Conservation (phyloP, 2,888 invertebrate species). For the Nudaria mundana region DNA sequence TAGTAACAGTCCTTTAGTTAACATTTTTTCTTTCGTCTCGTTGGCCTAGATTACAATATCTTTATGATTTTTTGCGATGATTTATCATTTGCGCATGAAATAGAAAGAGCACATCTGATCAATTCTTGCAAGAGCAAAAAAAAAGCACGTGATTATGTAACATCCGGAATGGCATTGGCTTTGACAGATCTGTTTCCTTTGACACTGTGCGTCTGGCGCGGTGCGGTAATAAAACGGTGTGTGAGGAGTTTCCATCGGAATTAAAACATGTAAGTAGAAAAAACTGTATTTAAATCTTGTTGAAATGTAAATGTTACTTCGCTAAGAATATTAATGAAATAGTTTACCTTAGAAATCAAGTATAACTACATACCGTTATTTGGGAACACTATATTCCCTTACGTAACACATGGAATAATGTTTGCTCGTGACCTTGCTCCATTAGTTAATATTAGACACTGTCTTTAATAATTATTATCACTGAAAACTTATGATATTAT, state of each 20-base stretch:
- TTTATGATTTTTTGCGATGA: too few species aligned
- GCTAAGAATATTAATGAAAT: background rate
- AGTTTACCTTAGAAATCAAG: conserved; percentile 5
- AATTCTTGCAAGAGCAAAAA: conserved; percentile 40
- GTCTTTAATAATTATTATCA: conserved; percentile 1
- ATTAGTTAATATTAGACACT: conserved; percentile 31
- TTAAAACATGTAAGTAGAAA: conserved; percentile 71
- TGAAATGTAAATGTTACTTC: background rate
- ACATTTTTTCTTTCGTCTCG: too few species aligned
- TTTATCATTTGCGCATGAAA: too few species aligned
- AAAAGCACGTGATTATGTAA: conserved; percentile 67
- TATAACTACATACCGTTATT: background rate
- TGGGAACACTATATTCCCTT: conserved; percentile 44
- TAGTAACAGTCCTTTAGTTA: too few species aligned
- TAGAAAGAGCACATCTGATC: too few species aligned
- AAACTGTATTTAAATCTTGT: conserved; percentile 5
- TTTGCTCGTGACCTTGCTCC: conserved; percentile 76
- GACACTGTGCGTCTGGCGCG: conserved; percentile 73
- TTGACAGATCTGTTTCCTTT: conserved; percentile 63
- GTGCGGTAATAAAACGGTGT: conserved; percentile 71
- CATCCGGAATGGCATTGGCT: conserved; percentile 62
- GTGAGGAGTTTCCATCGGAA: conserved; percentile 63
- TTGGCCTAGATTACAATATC: too few species aligned
- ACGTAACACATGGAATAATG: conserved; percentile 73
- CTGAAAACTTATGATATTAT: too few species aligned